phyloP scores from a whole-genome alignment of 2,888 invertebrate species.

The Cryptus armator region DNA sequence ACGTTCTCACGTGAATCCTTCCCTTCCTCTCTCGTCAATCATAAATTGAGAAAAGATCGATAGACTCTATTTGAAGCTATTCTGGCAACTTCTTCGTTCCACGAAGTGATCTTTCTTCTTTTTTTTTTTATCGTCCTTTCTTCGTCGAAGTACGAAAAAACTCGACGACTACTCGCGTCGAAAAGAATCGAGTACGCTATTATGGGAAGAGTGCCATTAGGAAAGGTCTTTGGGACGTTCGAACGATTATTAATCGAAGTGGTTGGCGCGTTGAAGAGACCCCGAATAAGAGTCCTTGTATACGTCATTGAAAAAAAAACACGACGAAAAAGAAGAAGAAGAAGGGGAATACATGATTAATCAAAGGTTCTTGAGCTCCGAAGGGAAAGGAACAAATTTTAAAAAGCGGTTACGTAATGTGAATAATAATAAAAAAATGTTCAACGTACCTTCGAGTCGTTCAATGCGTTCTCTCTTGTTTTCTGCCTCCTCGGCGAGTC shows the following conservation, averaged over 20 bases:
- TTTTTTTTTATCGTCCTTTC: slow-evolving; percentile 1
- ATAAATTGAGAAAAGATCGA: slow-evolving; percentile 38
- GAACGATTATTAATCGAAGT: slow-evolving; percentile 52
- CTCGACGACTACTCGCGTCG: slow-evolving; percentile 6
- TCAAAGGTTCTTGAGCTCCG: background rate
- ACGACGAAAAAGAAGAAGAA: background rate
- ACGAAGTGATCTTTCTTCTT: slow-evolving; percentile 41
- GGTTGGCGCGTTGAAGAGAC: slow-evolving; percentile 1
- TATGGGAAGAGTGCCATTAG: slow-evolving; percentile 58
- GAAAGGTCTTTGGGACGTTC: slow-evolving; percentile 1
- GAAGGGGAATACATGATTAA: slow-evolving; percentile 35
- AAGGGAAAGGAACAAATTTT: background rate
- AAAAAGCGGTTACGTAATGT: background rate
- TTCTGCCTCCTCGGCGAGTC: slow-evolving; percentile 94
- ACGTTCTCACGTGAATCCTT: background rate
- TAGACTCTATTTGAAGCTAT: slow-evolving; percentile 36
- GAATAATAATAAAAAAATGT: background rate
- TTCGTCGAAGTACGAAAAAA: slow-evolving; percentile 9
- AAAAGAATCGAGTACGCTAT: slow-evolving; percentile 47
- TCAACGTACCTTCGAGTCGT: slow-evolving; percentile 91
- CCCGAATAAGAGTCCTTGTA: slow-evolving; percentile 17
- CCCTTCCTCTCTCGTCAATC: slow-evolving; percentile 16
- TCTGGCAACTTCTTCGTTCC: slow-evolving; percentile 10
- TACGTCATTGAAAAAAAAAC: background rate
- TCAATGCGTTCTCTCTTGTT: slow-evolving; percentile 94